These are phyloP conservation scores for Coenonympha glycerion DNA, from an alignment of 2,888 invertebrate species.

Conservation along the genomic window DNA sequence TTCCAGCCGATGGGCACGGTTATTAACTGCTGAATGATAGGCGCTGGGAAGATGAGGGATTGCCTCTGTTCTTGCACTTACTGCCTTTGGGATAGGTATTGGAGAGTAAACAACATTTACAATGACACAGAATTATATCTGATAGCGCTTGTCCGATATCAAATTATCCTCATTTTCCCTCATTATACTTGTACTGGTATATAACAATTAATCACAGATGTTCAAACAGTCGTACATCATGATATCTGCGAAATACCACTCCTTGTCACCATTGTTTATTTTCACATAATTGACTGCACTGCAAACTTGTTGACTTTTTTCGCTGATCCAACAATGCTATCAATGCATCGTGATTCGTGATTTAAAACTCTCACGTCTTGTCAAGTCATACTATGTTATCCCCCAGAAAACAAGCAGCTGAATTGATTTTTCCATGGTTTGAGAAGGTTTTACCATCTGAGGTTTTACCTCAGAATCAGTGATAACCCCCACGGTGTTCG, in stretches of 20 bases:
- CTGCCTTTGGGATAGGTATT: too few species aligned
- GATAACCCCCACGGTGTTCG: too few species aligned
- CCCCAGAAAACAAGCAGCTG: background rate
- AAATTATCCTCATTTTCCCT: background rate
- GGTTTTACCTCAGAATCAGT: too few species aligned
- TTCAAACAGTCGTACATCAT: conserved; percentile 43
- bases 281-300: conserved; percentile 28
- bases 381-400: too few species aligned
- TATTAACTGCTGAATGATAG: too few species aligned
- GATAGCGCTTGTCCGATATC: background rate
- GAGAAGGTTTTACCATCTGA: too few species aligned
- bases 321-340: background rate
- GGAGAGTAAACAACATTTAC: too few species aligned
- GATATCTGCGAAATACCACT: conserved; percentile 33
- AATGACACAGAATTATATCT: background rate
- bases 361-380: background rate
- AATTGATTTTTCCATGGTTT: too few species aligned
- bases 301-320: conserved; percentile 23
- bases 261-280: conserved; percentile 32
- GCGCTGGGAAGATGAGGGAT: too few species aligned
- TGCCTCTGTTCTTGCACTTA: too few species aligned
- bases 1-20: too few species aligned
- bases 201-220: conserved; percentile 39
- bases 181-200: background rate
- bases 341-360: background rate